Base-by-base conservation (phyloP, 2,888 invertebrate genomes). In the Spatulosminthurus flaviceps region DNA sequence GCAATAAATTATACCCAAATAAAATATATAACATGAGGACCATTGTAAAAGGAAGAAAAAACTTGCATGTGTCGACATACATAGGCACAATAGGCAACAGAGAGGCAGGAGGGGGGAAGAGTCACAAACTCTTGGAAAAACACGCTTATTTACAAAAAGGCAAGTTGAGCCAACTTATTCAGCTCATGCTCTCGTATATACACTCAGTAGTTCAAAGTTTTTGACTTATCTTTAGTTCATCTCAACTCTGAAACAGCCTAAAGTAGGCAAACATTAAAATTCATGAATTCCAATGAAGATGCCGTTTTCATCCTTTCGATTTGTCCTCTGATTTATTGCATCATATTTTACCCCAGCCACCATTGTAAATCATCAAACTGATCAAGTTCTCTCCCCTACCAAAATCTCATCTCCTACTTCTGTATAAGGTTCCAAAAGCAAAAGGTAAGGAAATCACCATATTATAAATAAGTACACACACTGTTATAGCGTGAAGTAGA, bases 231-330 rank as follows among this genome's bases (percentile, higher is more conserved):
- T 41, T 41, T 61, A 64, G 16, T 43, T 28, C 2, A 64, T 64
- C 74, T 29, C 73, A 29, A 72, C 64, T 28, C 64, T 28, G 34
- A 64, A n/a, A 75, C 66, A 75, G 21, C n/a, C 41, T 11, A 41
- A 51, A 51, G 51, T 51, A 72, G 72, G 72, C 21, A 74, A 64
- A 64, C 75, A 75, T 75, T 75, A 75, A 75, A 75, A 75, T 75
- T 75, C 75, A 75, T 75, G 75, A 75, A 75, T 75, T 75, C 61
- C 21, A 75, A 75, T 75, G 34, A 75, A 64, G 75, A 75, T 66
- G 64, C 75, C 61, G 41, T 75, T 64, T 75, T 75, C 64, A 41
- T 64, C 41, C 41, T 34, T 75, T 75, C 75, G 64, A 75, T 75
- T 66, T 75, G 28, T 61, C 29, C 24, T 34, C 64, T 75, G 75